Percentiles rank a stretch among this genome's conserved stretches.
Conservation (phyloP, 2,797 vertebrate species). For the Anguilla marmorata region DNA sequence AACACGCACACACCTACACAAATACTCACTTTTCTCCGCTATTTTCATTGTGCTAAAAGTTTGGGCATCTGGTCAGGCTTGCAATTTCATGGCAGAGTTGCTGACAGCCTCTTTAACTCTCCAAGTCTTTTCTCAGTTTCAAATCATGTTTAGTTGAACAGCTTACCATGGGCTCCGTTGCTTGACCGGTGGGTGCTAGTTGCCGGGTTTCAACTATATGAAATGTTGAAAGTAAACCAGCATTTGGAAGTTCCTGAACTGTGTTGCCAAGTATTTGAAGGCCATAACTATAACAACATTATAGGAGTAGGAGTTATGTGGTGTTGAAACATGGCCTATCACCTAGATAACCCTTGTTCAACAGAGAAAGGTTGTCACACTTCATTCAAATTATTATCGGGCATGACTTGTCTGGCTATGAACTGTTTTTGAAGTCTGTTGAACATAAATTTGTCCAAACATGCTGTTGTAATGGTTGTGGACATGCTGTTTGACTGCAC, state of each 20-base stretch:
- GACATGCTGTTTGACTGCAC: slow-evolving; percentile 18
- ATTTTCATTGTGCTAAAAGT: slow-evolving; percentile 49
- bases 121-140: slow-evolving; percentile 34
- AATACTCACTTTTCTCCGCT: background rate
- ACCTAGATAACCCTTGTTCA: slow-evolving; percentile 34
- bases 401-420: slow-evolving; percentile 23
- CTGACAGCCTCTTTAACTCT: slow-evolving; percentile 35
- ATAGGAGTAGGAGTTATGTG: slow-evolving; percentile 17
- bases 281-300: slow-evolving; percentile 34
- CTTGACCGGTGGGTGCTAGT: slow-evolving; percentile 13
- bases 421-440: slow-evolving; percentile 33
- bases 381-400: slow-evolving; percentile 38
- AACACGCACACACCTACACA: background rate
- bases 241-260: slow-evolving; percentile 41
- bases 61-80: slow-evolving; percentile 57
- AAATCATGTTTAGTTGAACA: slow-evolving; percentile 15
- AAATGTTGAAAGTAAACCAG: slow-evolving; percentile 37
- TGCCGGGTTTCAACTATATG: slow-evolving; percentile 19
- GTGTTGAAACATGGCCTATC: slow-evolving; percentile 41
- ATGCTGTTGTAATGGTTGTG: background rate
- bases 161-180: background rate
- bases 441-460: slow-evolving; percentile 33
- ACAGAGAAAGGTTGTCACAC: slow-evolving; percentile 1
- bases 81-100: slow-evolving; percentile 51
- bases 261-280: slow-evolving; percentile 36